These are phyloP conservation scores for Tenodera sinensis DNA, from an alignment of 2,888 invertebrate species.

Conservation along the genomic window DNA sequence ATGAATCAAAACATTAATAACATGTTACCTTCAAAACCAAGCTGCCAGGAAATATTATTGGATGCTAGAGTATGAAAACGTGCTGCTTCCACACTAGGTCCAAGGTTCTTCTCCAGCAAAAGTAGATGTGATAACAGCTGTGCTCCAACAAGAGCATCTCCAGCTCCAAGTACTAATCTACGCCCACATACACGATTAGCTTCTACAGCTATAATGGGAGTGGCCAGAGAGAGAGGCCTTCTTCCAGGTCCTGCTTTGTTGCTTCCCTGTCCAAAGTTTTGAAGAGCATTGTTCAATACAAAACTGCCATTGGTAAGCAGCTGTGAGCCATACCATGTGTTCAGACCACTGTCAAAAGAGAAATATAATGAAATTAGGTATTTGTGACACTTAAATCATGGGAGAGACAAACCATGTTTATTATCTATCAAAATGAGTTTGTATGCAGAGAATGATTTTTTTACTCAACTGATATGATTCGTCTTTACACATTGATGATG, in stretches of 20 bases:
- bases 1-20: too few species aligned
- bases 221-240: constrained; percentile 36
- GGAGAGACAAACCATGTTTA: too few species aligned
- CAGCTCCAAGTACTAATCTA: constrained; percentile 51
- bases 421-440: too few species aligned
- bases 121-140: constrained; percentile 51
- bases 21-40: constrained; percentile 11
- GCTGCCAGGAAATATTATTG: neutral
- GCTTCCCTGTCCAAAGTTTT: constrained; percentile 28
- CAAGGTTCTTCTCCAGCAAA: constrained; percentile 46
- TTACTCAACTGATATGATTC: too few species aligned
- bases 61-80: constrained; percentile 40
- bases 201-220: constrained; percentile 39
- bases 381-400: too few species aligned
- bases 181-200: constrained; percentile 47
- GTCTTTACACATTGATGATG: too few species aligned
- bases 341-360: constrained; percentile 51
- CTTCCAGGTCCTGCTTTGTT: constrained; percentile 29
- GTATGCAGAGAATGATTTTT: too few species aligned
- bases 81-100: constrained; percentile 50
- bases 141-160: constrained; percentile 49
- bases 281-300: constrained; percentile 47
- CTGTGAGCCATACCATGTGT: constrained; percentile 51
- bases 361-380: neutral
- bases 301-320: constrained; percentile 52